Evolutionary conservation across 2,888 invertebrate species (phyloP).

Genomic region (Luperina nickerlii): DNA sequence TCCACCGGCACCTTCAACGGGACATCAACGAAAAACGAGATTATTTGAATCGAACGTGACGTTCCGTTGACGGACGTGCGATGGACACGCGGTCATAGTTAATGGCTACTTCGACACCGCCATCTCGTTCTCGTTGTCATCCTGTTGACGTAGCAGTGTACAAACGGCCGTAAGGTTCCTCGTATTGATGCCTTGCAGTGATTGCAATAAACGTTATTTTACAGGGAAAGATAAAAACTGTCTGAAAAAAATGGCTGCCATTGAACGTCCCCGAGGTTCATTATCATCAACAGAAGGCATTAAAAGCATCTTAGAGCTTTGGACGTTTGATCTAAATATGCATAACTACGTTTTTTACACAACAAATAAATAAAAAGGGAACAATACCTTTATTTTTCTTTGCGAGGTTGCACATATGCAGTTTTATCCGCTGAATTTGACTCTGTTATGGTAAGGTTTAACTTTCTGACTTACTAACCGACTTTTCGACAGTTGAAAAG

Average conservation of each 20-base stretch:
- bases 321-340: neutral
- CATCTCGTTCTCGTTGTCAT: neutral
- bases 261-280: neutral
- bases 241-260: neutral
- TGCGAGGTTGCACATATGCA: neutral
- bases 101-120: neutral
- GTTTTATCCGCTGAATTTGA: neutral
- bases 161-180: neutral
- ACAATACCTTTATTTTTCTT: neutral
- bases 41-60: too few relatives aligned
- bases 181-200: neutral
- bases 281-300: neutral
- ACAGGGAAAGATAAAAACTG: neutral
- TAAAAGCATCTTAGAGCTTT: neutral
- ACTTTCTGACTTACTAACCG: neutral
- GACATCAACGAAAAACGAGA: too few relatives aligned
- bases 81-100: neutral
- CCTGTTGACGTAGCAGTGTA: neutral
- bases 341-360: rapidly evolving
- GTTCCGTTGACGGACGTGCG: neutral
- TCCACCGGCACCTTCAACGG: neutral
- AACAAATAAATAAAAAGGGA: neutral
- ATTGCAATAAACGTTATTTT: neutral
- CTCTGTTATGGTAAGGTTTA: neutral
- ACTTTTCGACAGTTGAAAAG: neutral